These are phyloP conservation scores for Elgaria multicarinata DNA, from an alignment of 2,113 vertebrate species.

Conservation along the genomic window DNA sequence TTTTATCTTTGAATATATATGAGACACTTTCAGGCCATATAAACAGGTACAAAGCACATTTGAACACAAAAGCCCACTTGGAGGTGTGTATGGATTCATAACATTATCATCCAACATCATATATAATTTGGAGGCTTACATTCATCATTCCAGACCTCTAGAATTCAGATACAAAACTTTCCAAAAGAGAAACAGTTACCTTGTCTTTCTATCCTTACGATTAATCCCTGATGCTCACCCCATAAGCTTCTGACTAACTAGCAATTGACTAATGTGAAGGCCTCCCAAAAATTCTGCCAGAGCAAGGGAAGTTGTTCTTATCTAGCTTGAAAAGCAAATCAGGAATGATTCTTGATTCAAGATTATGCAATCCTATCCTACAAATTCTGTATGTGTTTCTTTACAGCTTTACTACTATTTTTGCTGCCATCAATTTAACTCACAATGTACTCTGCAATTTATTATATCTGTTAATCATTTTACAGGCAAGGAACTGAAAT, in stretches of 20 bases:
- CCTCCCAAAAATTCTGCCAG: not conserved
- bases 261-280: not conserved
- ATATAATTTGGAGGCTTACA: not conserved
- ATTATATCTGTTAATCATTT: not conserved
- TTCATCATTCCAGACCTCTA: not conserved
- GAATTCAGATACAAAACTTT: not conserved
- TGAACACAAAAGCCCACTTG: not conserved
- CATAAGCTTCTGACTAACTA: conserved; percentile 29
- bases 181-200: not conserved
- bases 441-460: not conserved
- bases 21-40: not conserved
- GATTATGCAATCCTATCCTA: not conserved
- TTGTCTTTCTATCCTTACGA: not conserved
- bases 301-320: not conserved
- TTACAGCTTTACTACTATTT: not conserved
- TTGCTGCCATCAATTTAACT: not conserved
- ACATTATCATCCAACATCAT: not conserved
- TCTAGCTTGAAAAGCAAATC: not conserved
- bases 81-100: too few species aligned
- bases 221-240: not conserved
- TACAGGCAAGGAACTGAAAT: not conserved
- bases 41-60: not conserved
- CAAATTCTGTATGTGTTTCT: not conserved
- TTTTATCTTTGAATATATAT: not conserved
- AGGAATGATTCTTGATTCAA: not conserved